phyloP scores from a whole-genome alignment of 2,888 invertebrate genomes.

The Diachrysia chrysitis region DNA sequence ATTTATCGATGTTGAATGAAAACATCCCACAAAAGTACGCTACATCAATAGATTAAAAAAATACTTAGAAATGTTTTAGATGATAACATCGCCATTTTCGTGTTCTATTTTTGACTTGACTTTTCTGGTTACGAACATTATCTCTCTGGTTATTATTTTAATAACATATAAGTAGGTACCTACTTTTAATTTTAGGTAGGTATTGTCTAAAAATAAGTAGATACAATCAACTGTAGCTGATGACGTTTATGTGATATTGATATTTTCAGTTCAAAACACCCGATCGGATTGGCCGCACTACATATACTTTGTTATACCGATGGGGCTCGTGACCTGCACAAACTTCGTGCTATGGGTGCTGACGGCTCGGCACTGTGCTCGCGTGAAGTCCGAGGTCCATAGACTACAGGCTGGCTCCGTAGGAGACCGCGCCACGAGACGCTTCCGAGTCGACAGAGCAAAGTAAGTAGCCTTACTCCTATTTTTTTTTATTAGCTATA shows the following conservation, averaged over 20 bases:
- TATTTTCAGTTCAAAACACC: constrained; percentile 78
- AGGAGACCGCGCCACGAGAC: constrained; percentile 89
- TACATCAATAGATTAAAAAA: neutral
- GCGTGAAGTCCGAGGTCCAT: constrained; percentile 93
- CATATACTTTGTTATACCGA: constrained; percentile 91
- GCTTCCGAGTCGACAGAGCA: constrained; percentile 91
- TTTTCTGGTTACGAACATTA: too few species aligned
- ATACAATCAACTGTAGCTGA: too few species aligned
- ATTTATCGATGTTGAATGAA: neutral
- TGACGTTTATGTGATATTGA: constrained; percentile 1
- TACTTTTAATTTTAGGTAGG: too few species aligned
- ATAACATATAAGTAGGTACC: too few species aligned
- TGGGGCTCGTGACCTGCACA: constrained; percentile 90
- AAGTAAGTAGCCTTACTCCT: constrained; percentile 84
- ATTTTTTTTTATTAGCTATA: neutral
- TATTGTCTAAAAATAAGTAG: too few species aligned
- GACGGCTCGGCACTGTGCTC: constrained; percentile 92
- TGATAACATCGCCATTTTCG: too few species aligned
- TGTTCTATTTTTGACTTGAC: too few species aligned
- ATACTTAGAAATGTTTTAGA: neutral
- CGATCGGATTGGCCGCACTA: constrained; percentile 84
- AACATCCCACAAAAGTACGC: neutral
- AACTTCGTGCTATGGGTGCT: constrained; percentile 92
- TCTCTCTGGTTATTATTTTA: too few species aligned
- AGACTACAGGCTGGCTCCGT: constrained; percentile 91